Evolutionary conservation across 2,113 vertebrate species (phyloP).

Genomic region (Phainopepla nitens): DNA sequence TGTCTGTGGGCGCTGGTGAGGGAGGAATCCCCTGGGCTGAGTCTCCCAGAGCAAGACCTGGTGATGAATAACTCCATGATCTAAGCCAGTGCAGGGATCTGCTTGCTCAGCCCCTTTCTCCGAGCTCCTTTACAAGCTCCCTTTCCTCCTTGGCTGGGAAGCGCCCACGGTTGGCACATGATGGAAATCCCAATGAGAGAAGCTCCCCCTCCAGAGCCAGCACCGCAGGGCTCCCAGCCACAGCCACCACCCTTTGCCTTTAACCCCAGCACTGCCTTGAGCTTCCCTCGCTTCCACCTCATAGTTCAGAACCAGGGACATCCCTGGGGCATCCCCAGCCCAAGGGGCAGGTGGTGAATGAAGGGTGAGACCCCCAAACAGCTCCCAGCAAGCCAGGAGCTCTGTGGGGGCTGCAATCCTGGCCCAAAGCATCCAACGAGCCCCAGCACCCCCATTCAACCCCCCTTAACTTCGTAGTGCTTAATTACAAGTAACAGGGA

Average conservation of each 20-base stretch:
- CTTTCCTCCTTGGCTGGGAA: not conserved
- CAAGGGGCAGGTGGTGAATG: not conserved
- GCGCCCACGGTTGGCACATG: not conserved
- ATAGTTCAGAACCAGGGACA: not conserved
- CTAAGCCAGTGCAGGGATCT: not conserved
- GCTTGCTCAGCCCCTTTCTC: not conserved
- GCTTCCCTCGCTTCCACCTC: not conserved
- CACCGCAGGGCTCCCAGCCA: not conserved
- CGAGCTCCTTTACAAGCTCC: not conserved
- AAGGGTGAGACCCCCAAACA: not conserved
- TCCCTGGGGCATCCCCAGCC: not conserved
- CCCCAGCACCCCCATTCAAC: not conserved
- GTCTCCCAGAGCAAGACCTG: not conserved
- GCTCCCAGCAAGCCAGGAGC: not conserved
- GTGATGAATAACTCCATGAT: not conserved
- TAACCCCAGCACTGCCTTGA: not conserved
- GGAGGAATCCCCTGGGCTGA: not conserved
- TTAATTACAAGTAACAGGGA: not conserved
- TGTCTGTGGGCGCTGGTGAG: accelerated
- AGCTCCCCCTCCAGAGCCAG: not conserved
- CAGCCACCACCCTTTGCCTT: not conserved
- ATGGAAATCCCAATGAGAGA: slow-evolving; percentile 25
- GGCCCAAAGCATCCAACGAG: not conserved
- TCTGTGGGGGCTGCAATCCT: not conserved
- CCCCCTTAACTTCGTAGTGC: not conserved